A percentile compares a stretch with the other conserved stretches of the same genome.
Conservation (phyloP, 2,113 vertebrate genomes). For the Oriolus oriolus region DNA sequence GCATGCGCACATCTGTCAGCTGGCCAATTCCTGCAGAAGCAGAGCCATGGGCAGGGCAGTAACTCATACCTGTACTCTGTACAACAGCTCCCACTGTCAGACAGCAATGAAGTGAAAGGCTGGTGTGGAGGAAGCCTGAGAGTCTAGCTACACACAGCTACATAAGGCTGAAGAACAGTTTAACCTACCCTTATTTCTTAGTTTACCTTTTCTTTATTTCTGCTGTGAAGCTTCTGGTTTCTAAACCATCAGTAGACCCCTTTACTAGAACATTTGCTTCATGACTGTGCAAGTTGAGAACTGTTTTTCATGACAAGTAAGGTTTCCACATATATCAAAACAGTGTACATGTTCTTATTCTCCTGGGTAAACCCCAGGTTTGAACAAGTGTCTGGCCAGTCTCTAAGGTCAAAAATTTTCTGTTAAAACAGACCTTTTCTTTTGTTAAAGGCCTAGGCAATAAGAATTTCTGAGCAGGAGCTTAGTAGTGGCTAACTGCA, state of each 20-base stretch:
- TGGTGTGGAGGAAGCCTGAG: background rate
- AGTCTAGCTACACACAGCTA: background rate
- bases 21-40: background rate
- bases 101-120: background rate
- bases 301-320: background rate
- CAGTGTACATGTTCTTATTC: background rate
- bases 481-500: background rate
- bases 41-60: background rate
- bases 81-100: background rate
- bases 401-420: background rate
- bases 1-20: accelerated
- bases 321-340: background rate
- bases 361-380: background rate
- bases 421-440: background rate
- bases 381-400: background rate
- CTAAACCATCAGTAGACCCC: background rate
- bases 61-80: background rate
- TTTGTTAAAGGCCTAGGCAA: background rate
- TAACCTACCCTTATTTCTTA: background rate
- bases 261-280: background rate
- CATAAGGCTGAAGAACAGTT: background rate
- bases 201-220: background rate
- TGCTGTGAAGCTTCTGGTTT: background rate
- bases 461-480: background rate
- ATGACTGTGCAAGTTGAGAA: background rate